Evolutionary conservation across 2,113 vertebrate genomes (phyloP), one percentile per base, ranked within the genome.

Genomic region (Toxotes jaculatrix): DNA sequence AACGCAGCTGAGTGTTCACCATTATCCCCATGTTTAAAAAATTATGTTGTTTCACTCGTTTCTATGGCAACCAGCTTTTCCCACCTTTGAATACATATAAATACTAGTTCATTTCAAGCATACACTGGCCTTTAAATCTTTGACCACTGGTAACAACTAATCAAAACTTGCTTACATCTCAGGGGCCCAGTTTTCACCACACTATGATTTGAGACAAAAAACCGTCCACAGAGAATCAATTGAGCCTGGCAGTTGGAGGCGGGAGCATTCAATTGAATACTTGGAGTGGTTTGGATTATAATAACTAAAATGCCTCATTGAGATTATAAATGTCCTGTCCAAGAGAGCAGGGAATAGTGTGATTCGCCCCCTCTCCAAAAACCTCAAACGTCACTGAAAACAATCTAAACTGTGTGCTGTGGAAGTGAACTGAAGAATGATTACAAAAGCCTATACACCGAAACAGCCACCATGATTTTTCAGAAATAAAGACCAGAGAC

Each of bases 381-480:
- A 4, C 40, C 53, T 31, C 6, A 4, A 23, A 56, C 4, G 11
- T 27, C 6, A 23, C 53, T 4, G 9, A 77, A 36, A 70, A n/a
- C 47, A 23, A 27, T 56, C 53, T 11, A 60, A 51, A 42, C 47
- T 59, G 12, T 55, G 5, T 49, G 13, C 16, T 10, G 1, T 7
- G 4, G 11, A 17, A 17, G 31, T 59, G 27, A 45, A 77, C 65
- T 68, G 7, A 69, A 60, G 7, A 32, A 65, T 62, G 27, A 56
- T 14, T 38, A 13, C 27, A 27, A 27, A 27, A 27, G 27, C 27
- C 27, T 27, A 27, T 27, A 59, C 57, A 56, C 43, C n/a, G 40
- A 13, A 79, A 38, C 14, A 56, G 40, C 12, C 14, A 10, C 45
- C 4, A 13, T 43, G 1, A 62, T 67, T 77, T 78, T 70, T 80